Evolutionary conservation across 2,113 vertebrate species (phyloP), one percentile per base, ranked within the genome.

Genomic region (Cololabis saira): DNA sequence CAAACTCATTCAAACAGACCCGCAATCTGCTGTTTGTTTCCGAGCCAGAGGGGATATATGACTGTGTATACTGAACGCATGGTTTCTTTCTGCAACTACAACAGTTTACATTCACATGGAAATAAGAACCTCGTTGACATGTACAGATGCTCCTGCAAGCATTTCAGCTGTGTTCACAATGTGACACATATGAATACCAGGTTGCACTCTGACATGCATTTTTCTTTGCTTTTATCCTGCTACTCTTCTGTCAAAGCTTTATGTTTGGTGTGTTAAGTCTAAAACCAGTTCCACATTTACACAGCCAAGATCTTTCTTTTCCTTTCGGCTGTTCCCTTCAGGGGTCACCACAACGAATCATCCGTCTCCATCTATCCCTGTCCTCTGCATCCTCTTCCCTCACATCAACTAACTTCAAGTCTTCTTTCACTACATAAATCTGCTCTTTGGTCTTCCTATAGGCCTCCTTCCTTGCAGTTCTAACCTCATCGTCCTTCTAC

Each of bases 111-210:
- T 27, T 27, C 40, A 73, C 49, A 54, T 44, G 1, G 40, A 33
- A 17, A n/a, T 5, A 49, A 50, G n/a, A 43, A 18, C 17, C 16
- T 24, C 16, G 12, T 44, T 3, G 9, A 33, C 19, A 21, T 14
- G 16, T 18, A 54, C 17, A 55, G 42, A 15, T 1, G 14, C 17
- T 27, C 14, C 42, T 70, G n/a, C 27, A 27, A 70, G 16, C 33
- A 18, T 69, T 71, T 67, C 9, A 1, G 47, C 52, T 64, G 17
- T 37, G 43, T 48, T 71, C 47, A 47, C n/a, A 58, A 0, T 59
- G 41, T 21, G 40, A 59, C 47, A 33, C 44, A 54, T 52, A 17
- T 61, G 17, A 70, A 47, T 59, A 56, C 18, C 69, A 61, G 22
- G 48, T 12, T 0, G 0, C 12, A 53, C 3, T 2, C 52, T 18